Base-by-base conservation (phyloP, 23 tunicate species). In the Ciona savignyi region DNA sequence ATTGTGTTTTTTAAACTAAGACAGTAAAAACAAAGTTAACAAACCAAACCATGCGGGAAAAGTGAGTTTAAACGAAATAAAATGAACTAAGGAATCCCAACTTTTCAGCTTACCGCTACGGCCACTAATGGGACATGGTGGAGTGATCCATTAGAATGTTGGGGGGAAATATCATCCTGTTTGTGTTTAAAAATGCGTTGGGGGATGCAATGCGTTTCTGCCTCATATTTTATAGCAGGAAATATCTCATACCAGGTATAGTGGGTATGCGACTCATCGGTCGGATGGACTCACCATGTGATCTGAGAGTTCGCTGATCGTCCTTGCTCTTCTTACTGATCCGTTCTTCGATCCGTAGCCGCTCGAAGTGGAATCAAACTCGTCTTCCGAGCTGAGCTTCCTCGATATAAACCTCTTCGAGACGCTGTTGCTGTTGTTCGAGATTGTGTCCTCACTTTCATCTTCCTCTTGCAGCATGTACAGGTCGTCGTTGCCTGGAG, bases 231-330 rank as follows among this genome's bases (percentile, higher is more conserved):
- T n/a, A n/a, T n/a, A n/a, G n/a, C n/a, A n/a, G n/a, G n/a, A n/a
- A n/a, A n/a, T n/a, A n/a, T n/a, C n/a, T n/a, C n/a, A n/a, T n/a
- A n/a, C n/a, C n/a, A n/a, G n/a, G n/a, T n/a, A n/a, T n/a, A n/a
- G n/a, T n/a, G n/a, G n/a, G n/a, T n/a, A n/a, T n/a, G n/a, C n/a
- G n/a, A n/a, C n/a, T 42, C 56, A 15, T 42, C 9, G 15, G 15
- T 6, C 56, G 9, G 15, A 42, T 42, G 15, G 15, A 77, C 95
- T 66, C 34, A 87, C 96, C 1, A 78, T 27, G 71, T 91, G 97
- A 70, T 91, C 97, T 30, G 97, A 91, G 2, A 84, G 68, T 66
- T 80, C 97, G 60, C 91, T 91, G 51, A 91, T 91, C 26, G 90
- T 84, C 34, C 97, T 70, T 19, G 65, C 48, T 60, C 96, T 76